A percentile compares a stretch with the other conserved stretches of the same genome.
Conservation (phyloP, 1,140 invertebrate genomes). For the Habropoda laboriosa region DNA sequence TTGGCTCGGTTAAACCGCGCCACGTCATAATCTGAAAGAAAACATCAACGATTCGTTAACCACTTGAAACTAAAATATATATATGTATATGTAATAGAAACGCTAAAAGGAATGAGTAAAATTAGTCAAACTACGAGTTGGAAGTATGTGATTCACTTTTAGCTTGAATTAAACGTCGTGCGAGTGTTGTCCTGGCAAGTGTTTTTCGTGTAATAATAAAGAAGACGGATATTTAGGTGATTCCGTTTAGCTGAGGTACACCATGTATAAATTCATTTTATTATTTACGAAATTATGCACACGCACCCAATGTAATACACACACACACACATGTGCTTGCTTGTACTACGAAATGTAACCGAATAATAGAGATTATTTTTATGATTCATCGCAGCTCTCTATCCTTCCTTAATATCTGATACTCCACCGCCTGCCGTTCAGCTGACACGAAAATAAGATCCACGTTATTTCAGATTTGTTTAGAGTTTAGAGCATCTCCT, state of each 20-base stretch:
- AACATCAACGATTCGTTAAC: not conserved
- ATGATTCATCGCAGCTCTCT: not conserved
- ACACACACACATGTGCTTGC: too few relatives aligned
- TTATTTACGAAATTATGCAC: not conserved
- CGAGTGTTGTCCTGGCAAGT: too few relatives aligned
- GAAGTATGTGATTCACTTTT: too few relatives aligned
- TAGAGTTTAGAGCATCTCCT: not conserved
- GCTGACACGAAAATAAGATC: not conserved
- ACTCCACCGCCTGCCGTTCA: not conserved
- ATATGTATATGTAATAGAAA: too few relatives aligned
- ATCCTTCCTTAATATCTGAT: constrained; percentile 17
- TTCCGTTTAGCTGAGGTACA: too few relatives aligned
- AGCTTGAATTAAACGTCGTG: too few relatives aligned
- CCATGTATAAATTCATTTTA: not conserved
- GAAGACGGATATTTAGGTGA: too few relatives aligned
- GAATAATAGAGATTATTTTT: constrained; percentile 10
- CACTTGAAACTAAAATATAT: too few relatives aligned
- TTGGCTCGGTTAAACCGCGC: constrained; percentile 33
- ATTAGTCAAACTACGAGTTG: too few relatives aligned
- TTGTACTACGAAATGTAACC: constrained; percentile 4
- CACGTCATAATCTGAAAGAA: constrained; percentile 65
- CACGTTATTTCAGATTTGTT: constrained; percentile 1
- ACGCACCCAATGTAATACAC: not conserved
- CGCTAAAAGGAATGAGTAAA: too few relatives aligned
- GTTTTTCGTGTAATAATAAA: too few relatives aligned